Evolutionary conservation across 2,797 vertebrate genomes (phyloP), one percentile per base, ranked within the genome.

Genomic region (Microcaecilia unicolor): DNA sequence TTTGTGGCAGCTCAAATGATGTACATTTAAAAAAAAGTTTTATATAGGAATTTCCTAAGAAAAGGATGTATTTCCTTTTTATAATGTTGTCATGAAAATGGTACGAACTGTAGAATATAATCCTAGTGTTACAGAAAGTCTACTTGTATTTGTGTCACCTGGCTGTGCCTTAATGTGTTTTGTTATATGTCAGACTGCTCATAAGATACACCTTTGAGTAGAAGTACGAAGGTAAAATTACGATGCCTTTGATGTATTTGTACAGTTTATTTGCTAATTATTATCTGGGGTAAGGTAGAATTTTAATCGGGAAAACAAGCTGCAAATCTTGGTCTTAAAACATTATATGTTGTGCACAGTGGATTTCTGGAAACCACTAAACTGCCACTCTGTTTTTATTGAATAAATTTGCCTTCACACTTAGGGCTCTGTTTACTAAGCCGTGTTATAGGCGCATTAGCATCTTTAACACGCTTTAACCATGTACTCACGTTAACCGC

Each of bases 1-100:
- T 78, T 85, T 88, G 81, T 85, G 93, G 94, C 93, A 97, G 93
- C 96, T 99, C 89, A 80, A 80, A 86, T 92, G 82, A 71, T 89
- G 89, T 95, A 92, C 80, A 92, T 94, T 88, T 76, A 74, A 64
- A 74, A 80, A 78, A 53, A 68, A 80, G 56, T 65, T 75, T 74
- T 95, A 88, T 96, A 89, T 87, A 92, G 87, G 67, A 84, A 76
- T 87, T 88, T 89, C 75, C 26, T 88, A 88, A 83, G 79, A 78
- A 75, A 64, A 59, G 67, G 55, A 58, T 74, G 76, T 81, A 80
- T 81, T 78, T 77, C 65, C 55, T 71, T 85, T 81, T 78, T 52
- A 60, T 76, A 57, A 50, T 48, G 77, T 67, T 69, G 69, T 78
- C 59, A 74, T 58, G 51, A 41, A 67, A 72, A 58, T 68, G 88